Base-by-base conservation (phyloP, 35 echinoderm and acorn worm species). In the Ophiothrix spiculata region DNA sequence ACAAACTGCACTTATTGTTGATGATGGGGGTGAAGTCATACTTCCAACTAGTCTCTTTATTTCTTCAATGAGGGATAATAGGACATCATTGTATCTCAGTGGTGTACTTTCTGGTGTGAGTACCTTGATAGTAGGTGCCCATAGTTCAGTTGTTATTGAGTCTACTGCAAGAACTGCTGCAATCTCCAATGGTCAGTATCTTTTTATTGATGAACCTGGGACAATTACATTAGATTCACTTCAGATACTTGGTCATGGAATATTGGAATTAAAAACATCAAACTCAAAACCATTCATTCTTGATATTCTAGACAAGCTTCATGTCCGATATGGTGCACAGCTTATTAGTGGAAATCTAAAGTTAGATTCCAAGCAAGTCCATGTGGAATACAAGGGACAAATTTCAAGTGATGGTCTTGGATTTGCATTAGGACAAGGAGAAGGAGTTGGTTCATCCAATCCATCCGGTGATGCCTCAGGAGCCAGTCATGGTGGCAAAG, bases 401-500 rank as follows among this genome's bases (percentile, higher is more conserved):
- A 87, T 97, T 40, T 14, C 74, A 63, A 77, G 80, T 41, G 64
- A 82, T 73, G 94, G 90, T 32, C 39, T 81, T 41, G 94, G 94
- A 10, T 92, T 56, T 35, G 34, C 33, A 23, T 35, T 82, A 6
- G 77, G 64, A 69, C 35, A 63, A 82, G 94, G 94, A 31, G 90
- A 83, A 16, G 90, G 89, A 39, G 39, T 49, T 75, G 94, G 94
- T 28, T 31, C 23, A 25, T 77, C 25, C 40, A 40, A 85, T 81
- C 28, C 39, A 41, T 33, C 41, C 13, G 80, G 83, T 78, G 86
- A 90, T 54, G 82, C 94, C 19, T 69, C 60, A 69, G 90, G 90
- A 28, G 94, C 81, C 75, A 89, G 90, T 73, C 84, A 97, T 90
- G 94, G 94, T 86, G 94, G 94, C 29, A 75, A 63, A 40, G 94